Conservation (phyloP, 2,888 invertebrate genomes). For the Idaea aversata region DNA sequence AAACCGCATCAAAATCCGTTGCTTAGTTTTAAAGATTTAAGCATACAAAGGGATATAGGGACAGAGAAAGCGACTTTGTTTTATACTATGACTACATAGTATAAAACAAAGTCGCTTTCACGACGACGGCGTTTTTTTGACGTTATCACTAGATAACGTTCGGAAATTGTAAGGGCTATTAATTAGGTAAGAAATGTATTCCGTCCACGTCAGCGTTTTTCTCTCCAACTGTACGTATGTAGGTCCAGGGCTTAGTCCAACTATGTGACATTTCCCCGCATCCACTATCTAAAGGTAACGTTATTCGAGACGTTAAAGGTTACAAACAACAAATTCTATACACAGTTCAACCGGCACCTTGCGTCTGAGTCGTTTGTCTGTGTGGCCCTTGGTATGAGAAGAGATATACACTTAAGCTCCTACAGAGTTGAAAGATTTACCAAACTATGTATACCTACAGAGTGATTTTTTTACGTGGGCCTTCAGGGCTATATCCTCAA, state of each 20-base stretch:
- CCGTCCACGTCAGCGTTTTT: slow-evolving; percentile 25
- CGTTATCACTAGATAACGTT: too few relatives aligned
- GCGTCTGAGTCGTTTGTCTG: slow-evolving; percentile 26
- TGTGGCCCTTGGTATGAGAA: slow-evolving; percentile 21
- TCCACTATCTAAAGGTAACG: slow-evolving; percentile 74
- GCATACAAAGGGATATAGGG: too few relatives aligned
- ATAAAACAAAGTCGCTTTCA: too few relatives aligned
- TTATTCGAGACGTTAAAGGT: slow-evolving; percentile 65
- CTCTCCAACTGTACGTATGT: slow-evolving; percentile 46
- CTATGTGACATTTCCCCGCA: slow-evolving; percentile 77
- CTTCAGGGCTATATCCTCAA: too few relatives aligned
- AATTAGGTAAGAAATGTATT: not conserved
- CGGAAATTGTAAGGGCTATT: not conserved
- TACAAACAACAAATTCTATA: slow-evolving; percentile 73
- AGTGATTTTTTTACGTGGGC: too few relatives aligned
- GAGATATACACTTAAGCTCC: slow-evolving; percentile 9
- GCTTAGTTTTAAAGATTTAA: too few relatives aligned
- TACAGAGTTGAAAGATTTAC: not conserved
- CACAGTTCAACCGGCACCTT: slow-evolving; percentile 36
- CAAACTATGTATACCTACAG: not conserved
- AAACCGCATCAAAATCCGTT: too few relatives aligned
- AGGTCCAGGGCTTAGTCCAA: slow-evolving; percentile 73
- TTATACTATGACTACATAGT: too few relatives aligned
- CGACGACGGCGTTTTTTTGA: too few relatives aligned
- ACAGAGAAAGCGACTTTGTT: too few relatives aligned